Evolutionary conservation across 2,113 vertebrate genomes (phyloP).

Genomic region (Heterochromis multidens): DNA sequence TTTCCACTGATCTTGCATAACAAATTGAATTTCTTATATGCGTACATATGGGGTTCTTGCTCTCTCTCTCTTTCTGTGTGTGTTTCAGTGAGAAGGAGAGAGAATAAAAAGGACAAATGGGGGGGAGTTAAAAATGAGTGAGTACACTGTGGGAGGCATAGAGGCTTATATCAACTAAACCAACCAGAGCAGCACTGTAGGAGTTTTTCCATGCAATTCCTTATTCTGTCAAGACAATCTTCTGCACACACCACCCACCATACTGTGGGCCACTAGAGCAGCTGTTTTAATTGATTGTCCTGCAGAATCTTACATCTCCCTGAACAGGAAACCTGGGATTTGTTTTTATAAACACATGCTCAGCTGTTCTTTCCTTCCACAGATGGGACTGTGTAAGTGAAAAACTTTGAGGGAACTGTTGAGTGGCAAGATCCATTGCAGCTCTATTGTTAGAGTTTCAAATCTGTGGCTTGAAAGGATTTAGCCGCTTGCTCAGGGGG

Average conservation of each 20-base stretch:
- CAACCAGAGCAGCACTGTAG: slow-evolving; percentile 39
- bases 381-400: background rate
- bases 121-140: slow-evolving; percentile 34
- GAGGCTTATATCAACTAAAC: slow-evolving; percentile 55
- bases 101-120: background rate
- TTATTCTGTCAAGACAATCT: slow-evolving; percentile 41
- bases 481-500: background rate
- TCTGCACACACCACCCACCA: slow-evolving; percentile 27
- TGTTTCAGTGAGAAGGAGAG: background rate
- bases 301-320: background rate
- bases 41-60: background rate
- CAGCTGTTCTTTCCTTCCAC: background rate
- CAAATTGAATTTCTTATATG: background rate
- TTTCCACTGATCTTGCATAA: slow-evolving; percentile 2
- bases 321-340: background rate
- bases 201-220: slow-evolving; percentile 48
- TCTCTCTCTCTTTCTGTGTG: background rate
- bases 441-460: background rate
- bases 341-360: fast-evolving
- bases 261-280: background rate
- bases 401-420: background rate
- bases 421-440: background rate
- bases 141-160: slow-evolving; percentile 48
- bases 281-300: slow-evolving; percentile 17
- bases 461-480: background rate